Percentiles rank a stretch among this genome's conserved stretches.
Conservation (phyloP, 2,888 invertebrate genomes). For the Tigriopus californicus region DNA sequence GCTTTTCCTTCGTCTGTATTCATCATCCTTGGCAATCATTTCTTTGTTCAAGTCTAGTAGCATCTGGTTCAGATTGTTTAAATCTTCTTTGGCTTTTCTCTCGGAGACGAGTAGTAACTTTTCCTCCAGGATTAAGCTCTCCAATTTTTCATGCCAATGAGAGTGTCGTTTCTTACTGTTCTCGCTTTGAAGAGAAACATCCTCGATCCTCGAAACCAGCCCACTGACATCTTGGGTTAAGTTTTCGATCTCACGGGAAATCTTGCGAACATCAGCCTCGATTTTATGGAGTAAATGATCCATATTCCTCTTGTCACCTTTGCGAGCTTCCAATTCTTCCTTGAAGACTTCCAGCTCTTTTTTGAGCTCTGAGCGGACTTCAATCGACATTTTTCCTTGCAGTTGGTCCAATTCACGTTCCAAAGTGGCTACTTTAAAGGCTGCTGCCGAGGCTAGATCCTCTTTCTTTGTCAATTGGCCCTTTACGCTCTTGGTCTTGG, state of each 20-base stretch:
- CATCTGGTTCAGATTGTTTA: not conserved
- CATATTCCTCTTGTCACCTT: not conserved
- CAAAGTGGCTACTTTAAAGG: not conserved
- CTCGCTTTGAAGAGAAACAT: not conserved
- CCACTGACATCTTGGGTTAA: not conserved
- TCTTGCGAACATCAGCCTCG: not conserved
- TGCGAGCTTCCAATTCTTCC: not conserved
- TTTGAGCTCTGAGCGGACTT: not conserved
- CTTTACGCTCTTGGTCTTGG: not conserved
- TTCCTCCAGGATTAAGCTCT: not conserved
- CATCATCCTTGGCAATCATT: not conserved
- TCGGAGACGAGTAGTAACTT: not conserved
- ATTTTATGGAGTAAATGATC: not conserved
- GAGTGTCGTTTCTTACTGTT: not conserved
- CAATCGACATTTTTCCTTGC: not conserved
- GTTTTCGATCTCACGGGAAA: not conserved
- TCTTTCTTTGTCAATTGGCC: not conserved
- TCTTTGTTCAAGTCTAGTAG: not conserved
- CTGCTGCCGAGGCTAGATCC: not conserved
- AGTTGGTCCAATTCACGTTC: not conserved
- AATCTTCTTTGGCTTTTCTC: not conserved
- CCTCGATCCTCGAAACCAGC: not conserved
- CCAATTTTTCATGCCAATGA: not conserved
- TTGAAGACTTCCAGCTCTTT: not conserved
- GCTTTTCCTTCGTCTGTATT: not conserved